phyloP scores from a whole-genome alignment of 2,888 invertebrate genomes.

The Orthonychiurus folsomi region DNA sequence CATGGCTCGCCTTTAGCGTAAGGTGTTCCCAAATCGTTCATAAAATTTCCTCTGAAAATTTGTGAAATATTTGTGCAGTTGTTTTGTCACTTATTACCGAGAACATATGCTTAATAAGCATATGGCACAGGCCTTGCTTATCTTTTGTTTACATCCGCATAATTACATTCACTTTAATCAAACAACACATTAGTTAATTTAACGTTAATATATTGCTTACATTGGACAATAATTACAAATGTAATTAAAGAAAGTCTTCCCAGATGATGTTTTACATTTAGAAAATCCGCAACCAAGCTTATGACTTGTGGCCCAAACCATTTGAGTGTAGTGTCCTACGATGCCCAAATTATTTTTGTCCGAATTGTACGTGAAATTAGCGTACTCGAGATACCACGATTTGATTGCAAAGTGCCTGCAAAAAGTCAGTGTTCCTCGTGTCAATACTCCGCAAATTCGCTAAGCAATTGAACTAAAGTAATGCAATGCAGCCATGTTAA shows the following conservation, averaged over 20 bases:
- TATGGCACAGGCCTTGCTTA: too few relatives aligned
- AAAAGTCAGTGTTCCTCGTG: conserved; percentile 28
- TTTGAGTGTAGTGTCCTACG: conserved; percentile 71
- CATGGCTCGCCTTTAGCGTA: conserved; percentile 57
- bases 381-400: conserved; percentile 67
- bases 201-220: conserved; percentile 49
- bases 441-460: too few relatives aligned
- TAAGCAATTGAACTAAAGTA: too few relatives aligned
- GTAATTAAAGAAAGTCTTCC: conserved; percentile 61
- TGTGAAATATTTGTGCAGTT: not conserved
- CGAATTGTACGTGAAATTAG: conserved; percentile 62
- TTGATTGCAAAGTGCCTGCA: conserved; percentile 68
- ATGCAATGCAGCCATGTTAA: too few relatives aligned
- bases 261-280: conserved; percentile 49
- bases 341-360: conserved; percentile 53
- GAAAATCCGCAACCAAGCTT: conserved; percentile 68
- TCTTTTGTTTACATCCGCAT: too few relatives aligned
- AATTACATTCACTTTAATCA: not conserved
- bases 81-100: too few relatives aligned
- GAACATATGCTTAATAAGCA: too few relatives aligned
- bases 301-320: conserved; percentile 71
- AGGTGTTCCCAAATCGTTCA: conserved; percentile 55
- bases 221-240: conserved; percentile 77
- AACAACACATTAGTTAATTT: not conserved
- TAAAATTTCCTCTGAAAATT: conserved; percentile 58